Conservation (phyloP, 2,113 vertebrate species). For the Aramus guarauna region DNA sequence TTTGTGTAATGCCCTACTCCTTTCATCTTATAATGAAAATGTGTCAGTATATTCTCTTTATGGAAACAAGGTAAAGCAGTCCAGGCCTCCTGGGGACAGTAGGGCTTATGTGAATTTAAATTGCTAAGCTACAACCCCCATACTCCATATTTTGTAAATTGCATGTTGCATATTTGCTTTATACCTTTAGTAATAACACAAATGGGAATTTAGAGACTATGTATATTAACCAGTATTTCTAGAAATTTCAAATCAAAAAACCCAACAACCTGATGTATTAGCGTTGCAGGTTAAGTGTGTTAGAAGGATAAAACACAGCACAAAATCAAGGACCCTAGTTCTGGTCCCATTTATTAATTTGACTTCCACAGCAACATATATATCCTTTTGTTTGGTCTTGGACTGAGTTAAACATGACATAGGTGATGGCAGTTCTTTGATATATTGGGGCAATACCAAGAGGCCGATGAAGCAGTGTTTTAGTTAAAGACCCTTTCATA, state of each 20-base stretch:
- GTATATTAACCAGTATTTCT: background rate
- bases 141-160: background rate
- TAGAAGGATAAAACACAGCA: background rate
- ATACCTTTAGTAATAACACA: background rate
- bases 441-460: background rate
- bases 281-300: background rate
- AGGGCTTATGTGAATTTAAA: slow-evolving; percentile 34
- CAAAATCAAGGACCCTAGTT: background rate
- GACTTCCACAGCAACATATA: background rate
- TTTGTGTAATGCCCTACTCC: slow-evolving; percentile 34
- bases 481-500: background rate
- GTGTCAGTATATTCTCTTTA: slow-evolving; percentile 51
- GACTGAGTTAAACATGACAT: background rate
- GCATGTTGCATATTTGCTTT: background rate
- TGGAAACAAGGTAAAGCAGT: slow-evolving; percentile 30
- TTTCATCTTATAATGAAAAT: slow-evolving; percentile 68
- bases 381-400: background rate
- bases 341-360: background rate
- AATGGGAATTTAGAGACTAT: background rate
- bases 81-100: background rate
- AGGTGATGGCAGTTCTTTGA: background rate
- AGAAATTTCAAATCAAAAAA: background rate
- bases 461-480: background rate
- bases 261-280: background rate
- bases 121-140: background rate